These are phyloP conservation scores for Oriolus oriolus DNA, from an alignment of 2,113 vertebrate species.

Conservation along the genomic window DNA sequence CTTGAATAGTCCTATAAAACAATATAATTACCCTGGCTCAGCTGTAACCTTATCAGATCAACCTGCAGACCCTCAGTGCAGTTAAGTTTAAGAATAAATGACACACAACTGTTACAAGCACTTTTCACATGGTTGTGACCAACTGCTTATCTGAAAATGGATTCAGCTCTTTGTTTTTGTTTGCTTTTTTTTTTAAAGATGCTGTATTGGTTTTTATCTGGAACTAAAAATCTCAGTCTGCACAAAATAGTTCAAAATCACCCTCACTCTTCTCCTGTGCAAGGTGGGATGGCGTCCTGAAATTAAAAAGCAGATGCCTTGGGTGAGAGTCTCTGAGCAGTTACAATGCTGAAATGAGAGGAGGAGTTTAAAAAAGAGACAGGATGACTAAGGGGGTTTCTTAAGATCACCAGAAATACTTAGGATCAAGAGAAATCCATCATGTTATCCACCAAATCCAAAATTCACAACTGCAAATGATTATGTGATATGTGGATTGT, in stretches of 20 bases:
- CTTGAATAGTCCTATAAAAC: background rate
- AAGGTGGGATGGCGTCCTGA: background rate
- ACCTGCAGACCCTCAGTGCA: background rate
- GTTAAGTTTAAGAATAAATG: background rate
- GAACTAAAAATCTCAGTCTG: background rate
- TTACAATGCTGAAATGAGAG: background rate
- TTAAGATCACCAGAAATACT: background rate
- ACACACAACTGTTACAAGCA: background rate
- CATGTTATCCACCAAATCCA: background rate
- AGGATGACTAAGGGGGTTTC: background rate
- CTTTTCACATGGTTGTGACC: background rate
- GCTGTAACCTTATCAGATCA: background rate
- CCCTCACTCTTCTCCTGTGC: background rate
- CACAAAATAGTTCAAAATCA: background rate
- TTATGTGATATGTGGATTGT: rapidly evolving
- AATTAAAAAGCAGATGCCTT: background rate
- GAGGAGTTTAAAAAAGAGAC: background rate
- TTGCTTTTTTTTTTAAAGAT: background rate
- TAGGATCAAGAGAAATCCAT: background rate
- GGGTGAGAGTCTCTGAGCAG: background rate
- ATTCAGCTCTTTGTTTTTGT: background rate
- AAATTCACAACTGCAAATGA: background rate
- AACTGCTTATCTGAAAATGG: background rate
- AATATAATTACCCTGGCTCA: background rate
- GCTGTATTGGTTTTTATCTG: background rate